These are phyloP conservation scores for Lagria hirta DNA, from an alignment of 2,888 invertebrate species.

Conservation along the genomic window DNA sequence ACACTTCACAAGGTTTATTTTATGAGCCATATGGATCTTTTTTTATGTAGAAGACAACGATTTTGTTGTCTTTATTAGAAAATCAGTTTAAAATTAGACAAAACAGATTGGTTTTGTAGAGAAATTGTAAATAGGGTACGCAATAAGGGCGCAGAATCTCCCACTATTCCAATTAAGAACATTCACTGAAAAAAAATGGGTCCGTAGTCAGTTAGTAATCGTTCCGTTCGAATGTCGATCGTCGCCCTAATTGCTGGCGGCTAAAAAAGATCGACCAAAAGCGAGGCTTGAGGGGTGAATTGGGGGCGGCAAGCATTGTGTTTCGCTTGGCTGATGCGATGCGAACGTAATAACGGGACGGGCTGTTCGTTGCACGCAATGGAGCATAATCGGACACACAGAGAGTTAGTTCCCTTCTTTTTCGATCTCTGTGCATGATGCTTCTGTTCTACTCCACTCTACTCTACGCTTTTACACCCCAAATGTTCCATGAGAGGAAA, in stretches of 20 bases:
- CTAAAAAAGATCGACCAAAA: constrained; percentile 10
- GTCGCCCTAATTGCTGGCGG: constrained; percentile 23
- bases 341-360: constrained; percentile 25
- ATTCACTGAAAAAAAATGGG: too few species aligned
- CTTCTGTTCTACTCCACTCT: constrained; percentile 6
- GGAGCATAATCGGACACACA: constrained; percentile 24
- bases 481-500: constrained; percentile 14
- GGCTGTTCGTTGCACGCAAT: constrained; percentile 23
- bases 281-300: constrained; percentile 2
- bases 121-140: too few species aligned
- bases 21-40: too few species aligned
- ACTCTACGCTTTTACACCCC: too few species aligned
- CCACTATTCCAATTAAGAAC: too few species aligned
- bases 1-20: too few species aligned
- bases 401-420: constrained; percentile 13
- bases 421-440: too few species aligned
- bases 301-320: constrained; percentile 20
- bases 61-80: too few species aligned
- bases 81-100: too few species aligned
- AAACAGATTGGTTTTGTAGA: too few species aligned
- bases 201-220: constrained; percentile 7
- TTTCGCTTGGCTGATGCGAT: constrained; percentile 23
- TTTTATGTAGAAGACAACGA: too few species aligned
- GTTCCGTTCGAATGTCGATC: constrained; percentile 16
- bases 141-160: too few species aligned